These are phyloP conservation scores for Luscinia megarhynchos DNA, from an alignment of 2,797 vertebrate species.

Conservation along the genomic window DNA sequence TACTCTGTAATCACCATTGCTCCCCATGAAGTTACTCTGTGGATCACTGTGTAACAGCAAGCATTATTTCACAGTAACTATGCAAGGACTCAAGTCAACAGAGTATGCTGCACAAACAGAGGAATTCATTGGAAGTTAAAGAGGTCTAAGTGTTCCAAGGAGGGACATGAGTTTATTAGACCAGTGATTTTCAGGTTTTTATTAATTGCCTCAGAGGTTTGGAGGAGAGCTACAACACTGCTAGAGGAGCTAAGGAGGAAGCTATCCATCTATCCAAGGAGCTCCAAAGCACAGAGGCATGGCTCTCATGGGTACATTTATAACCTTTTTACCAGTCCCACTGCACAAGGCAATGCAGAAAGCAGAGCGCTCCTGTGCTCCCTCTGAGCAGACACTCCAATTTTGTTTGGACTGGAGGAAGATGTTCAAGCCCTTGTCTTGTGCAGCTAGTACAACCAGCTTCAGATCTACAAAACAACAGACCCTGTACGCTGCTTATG, in stretches of 20 bases:
- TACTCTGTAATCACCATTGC: conserved; percentile 56
- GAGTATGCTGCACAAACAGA: conserved; percentile 32
- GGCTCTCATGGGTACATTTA: not conserved
- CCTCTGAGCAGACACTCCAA: not conserved
- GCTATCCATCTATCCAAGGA: not conserved
- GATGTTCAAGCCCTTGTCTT: not conserved
- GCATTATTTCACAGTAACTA: conserved; percentile 69
- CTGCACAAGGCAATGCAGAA: not conserved
- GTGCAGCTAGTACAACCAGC: not conserved
- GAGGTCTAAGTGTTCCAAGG: conserved; percentile 34
- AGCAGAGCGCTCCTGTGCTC: not conserved
- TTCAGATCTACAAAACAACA: not conserved
- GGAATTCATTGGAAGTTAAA: conserved; percentile 43
- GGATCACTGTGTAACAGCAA: conserved; percentile 66
- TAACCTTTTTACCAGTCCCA: not conserved
- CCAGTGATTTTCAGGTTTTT: not conserved
- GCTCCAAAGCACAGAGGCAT: not conserved
- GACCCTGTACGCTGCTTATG: not conserved
- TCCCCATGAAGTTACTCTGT: conserved; percentile 64
- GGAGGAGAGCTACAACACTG: not conserved
- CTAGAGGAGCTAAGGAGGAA: not conserved
- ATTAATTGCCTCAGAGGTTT: not conserved
- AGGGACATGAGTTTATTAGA: not conserved
- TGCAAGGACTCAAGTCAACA: conserved; percentile 46
- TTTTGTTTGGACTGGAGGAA: not conserved